These are phyloP conservation scores for Thera britannica DNA, from an alignment of 2,888 invertebrate genomes.

Conservation along the genomic window DNA sequence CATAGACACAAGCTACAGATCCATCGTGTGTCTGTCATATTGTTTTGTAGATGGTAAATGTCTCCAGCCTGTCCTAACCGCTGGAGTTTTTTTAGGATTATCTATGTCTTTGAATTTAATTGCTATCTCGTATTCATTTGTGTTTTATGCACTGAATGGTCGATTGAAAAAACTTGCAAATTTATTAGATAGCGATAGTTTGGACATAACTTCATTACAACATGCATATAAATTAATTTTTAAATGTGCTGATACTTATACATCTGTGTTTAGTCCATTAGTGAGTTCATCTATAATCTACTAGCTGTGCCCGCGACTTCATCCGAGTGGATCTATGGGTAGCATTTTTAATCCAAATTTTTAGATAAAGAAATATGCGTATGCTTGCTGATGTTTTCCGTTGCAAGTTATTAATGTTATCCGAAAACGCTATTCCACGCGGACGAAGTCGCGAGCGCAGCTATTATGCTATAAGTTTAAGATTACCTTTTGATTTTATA, in stretches of 20 bases:
- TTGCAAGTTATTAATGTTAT: too few relatives aligned
- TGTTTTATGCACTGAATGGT: conserved; percentile 7
- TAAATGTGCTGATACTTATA: conserved; percentile 6
- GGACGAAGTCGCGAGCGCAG: too few relatives aligned
- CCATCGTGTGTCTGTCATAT: background rate
- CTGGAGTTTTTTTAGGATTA: background rate
- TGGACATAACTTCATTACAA: background rate
- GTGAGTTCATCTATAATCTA: background rate
- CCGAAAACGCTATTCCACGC: too few relatives aligned
- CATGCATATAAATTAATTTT: conserved; percentile 6
- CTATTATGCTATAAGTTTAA: too few relatives aligned
- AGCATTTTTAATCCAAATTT: too few relatives aligned
- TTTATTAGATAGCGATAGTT: conserved; percentile 1
- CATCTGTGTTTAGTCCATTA: conserved; percentile 6
- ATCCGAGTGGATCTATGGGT: too few relatives aligned
- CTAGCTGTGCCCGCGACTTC: too few relatives aligned
- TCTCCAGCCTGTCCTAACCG: background rate
- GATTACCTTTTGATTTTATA: too few relatives aligned
- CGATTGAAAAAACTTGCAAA: conserved; percentile 9
- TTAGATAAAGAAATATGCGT: too few relatives aligned
- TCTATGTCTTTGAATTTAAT: conserved; percentile 2
- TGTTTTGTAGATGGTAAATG: background rate
- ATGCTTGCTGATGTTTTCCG: too few relatives aligned
- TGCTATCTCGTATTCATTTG: background rate
- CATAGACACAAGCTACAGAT: background rate